Evolutionary conservation across 2,888 invertebrate species (phyloP), one percentile per base, ranked within the genome.

Genomic region (Tupiocoris notatus): DNA sequence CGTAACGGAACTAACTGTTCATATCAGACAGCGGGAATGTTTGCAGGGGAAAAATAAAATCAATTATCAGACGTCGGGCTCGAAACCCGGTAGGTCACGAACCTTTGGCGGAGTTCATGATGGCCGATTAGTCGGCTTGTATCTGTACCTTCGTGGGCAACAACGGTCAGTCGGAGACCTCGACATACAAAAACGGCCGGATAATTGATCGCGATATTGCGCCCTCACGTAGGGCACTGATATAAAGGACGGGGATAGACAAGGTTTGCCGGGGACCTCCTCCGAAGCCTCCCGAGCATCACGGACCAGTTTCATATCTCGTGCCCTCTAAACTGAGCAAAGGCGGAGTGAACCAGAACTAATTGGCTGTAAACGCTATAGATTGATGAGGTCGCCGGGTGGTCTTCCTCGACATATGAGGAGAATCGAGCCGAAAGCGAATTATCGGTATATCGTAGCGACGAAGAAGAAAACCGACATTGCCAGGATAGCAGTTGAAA

Each of bases 141-240:
- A 39, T 67, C 56, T 18, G 56, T 67, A 67, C 39, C 39, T 22
- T n/a, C n/a, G n/a, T n/a, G n/a, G n/a, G n/a, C n/a, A n/a, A n/a
- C n/a, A n/a, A n/a, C n/a, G n/a, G n/a, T n/a, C 57, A 67, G 56
- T 25, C 2, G 39, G 25, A 39, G 65, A 39, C 54, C 67, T 67
- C 56, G 67, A 57, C 67, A 57, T 67, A 67, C 20, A 67, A 67
- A 67, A 67, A 67, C 56, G 67, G 20, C 56, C 54, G 56, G 61
- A 21, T 70, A 70, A 70, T 70, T 70, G 70, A 70, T 70, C 70
- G 70, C 59, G 70, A 59, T 59, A 70, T 70, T 70, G 70, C 61
- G 58, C 70, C 59, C 61, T 70, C 70, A 70, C 70, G 70, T 70
- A 59, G 61, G 61, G 70, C 57, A 59, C 54, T 54, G 65, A 67